Evolutionary conservation across 2,888 invertebrate genomes (phyloP), one percentile per base, ranked within the genome.

Genomic region (Abscondita cerata): DNA sequence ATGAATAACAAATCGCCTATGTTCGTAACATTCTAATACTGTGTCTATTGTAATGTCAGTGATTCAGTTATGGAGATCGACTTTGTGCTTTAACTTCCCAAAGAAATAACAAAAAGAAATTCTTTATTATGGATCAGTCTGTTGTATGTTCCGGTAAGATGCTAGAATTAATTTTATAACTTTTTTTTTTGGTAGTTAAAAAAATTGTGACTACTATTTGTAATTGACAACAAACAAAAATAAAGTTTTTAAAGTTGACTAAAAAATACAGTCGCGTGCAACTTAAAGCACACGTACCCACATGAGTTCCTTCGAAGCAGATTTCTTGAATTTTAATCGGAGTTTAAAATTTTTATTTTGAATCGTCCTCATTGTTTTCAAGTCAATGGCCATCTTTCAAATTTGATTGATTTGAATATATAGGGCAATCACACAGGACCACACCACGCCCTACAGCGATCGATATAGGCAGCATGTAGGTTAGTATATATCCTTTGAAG

Each of bases 61-160:
- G 74, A 68, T 69, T 58, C 68, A 69, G 72, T 70, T 68, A 75
- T 75, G 76, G 73, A 75, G 71, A 71, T 64, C 62, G 59, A 72
- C 67, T 69, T n/a, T n/a, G 68, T 73, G 70, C 68, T 68, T 70
- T 71, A 71, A 62, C 59, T 66, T 60, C 59, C 68, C 57, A 68
- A 64, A 68, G 65, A 68, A 65, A 61, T 64, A 69, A 64, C 55
- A 64, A 62, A 64, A 69, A 67, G 60, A 68, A 52, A 66, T 67
- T 64, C 62, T 70, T 71, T 73, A 74, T 75, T 73, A 79, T 78
- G 79, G 78, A 78, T 74, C 72, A 75, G 68, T 69, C 76, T 66
- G 71, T 77, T 60, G 77, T 77, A 70, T 77, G 74, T 69, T 75
- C 78, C 69, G 78, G 79, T 79, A 76, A 78, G 78, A 46, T 44